phyloP scores from a whole-genome alignment of 2,797 vertebrate species.

The Gymnoscopelus microlampas region DNA sequence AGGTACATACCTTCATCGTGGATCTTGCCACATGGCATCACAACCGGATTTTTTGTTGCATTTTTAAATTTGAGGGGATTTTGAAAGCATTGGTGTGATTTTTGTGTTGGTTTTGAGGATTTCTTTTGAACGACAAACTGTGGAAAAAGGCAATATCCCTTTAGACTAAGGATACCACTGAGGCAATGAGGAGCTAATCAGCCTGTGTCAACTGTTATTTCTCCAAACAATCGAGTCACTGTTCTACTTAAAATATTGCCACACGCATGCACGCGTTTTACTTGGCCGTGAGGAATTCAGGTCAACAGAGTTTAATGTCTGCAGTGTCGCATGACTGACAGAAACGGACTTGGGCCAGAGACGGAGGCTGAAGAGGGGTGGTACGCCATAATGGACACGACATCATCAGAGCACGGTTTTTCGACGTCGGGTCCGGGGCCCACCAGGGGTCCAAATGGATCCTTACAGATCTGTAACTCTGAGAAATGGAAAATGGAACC shows the following conservation, averaged over 20 bases:
- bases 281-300: constrained; percentile 31
- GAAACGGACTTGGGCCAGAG: constrained; percentile 11
- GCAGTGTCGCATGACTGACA: constrained; percentile 9
- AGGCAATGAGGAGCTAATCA: constrained; percentile 52
- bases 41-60: constrained; percentile 32
- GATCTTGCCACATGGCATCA: constrained; percentile 53
- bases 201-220: constrained; percentile 50
- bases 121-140: constrained; percentile 45
- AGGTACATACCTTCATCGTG: constrained; percentile 26
- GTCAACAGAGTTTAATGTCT: constrained; percentile 18
- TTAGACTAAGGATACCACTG: constrained; percentile 58
- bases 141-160: constrained; percentile 24
- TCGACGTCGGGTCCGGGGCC: too few relatives aligned
- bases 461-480: too few relatives aligned
- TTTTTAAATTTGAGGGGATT: constrained; percentile 44
- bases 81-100: constrained; percentile 40
- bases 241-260: constrained; percentile 59
- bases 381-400: neutral
- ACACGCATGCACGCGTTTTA: constrained; percentile 30
- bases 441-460: too few relatives aligned
- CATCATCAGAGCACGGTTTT: neutral
- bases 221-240: constrained; percentile 67
- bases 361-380: constrained; percentile 11
- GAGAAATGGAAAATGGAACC: too few relatives aligned
- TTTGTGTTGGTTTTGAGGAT: constrained; percentile 54